Evolutionary conservation across 2,888 invertebrate species (phyloP), one percentile per base, ranked within the genome.

Genomic region (Horisme vitalbata): DNA sequence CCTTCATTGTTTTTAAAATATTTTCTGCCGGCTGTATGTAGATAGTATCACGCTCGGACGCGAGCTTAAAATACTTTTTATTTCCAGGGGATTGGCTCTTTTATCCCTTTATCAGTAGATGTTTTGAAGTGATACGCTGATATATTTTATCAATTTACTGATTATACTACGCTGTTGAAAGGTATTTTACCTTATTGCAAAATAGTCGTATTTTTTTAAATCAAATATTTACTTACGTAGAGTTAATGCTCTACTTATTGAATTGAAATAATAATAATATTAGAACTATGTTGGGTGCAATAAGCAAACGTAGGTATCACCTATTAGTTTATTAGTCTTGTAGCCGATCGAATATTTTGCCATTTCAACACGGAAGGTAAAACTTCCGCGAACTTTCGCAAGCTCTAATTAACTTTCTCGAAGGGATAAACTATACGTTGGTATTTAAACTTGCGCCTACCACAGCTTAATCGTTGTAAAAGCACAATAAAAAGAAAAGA

Each of bases 1-100:
- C 70, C 70, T 76, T 78, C 74, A 82, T 84, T 86, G 83, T 86
- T 83, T 86, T 80, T 73, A 69, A 79, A 82, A 83, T 81, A 79
- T 79, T 78, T 80, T 79, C 76, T 75, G 70, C 68, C 66, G 70
- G 69, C 55, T 79, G 75, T 72, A 76, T 72, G 69, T 70, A 72
- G 82, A 82, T 81, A 51, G 58, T 78, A 78, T 82, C 77, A 63
- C 56, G 70, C 63, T 61, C 52, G 67, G 68, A 68, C 65, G 63
- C 67, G 65, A 61, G 57, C 57, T 61, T 66, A 70, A 66, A 70
- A 72, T 72, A 73, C 69, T 70, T 76, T 77, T 75, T 63, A 66
- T 52, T 46, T 50, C 28, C 37, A 68, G 64, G 69, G 76, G 70
- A 76, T 78, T 72, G 77, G 68, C 71, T 71, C 68, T 69, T 61